Conservation (phyloP, 37 sponge, comb jelly and placozoan species). For the Trichoplax adhaerens region DNA sequence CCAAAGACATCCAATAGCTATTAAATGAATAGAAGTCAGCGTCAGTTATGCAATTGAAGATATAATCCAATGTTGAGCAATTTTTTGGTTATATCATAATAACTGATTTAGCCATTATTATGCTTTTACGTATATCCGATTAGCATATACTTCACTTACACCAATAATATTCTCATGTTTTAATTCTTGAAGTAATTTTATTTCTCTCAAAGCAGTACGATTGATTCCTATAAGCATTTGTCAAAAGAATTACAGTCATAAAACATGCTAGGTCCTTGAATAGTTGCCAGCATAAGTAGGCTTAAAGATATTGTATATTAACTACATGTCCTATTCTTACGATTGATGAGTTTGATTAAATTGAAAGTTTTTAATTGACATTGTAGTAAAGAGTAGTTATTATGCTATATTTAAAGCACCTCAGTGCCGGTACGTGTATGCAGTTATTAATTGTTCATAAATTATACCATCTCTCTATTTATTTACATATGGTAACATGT, state of each 20-base stretch:
- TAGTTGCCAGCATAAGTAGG: too few species aligned
- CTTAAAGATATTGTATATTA: too few species aligned
- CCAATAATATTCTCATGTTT: conserved; percentile 43
- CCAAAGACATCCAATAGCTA: conserved; percentile 75
- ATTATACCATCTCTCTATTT: too few species aligned
- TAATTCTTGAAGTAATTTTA: conserved; percentile 72
- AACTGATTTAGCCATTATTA: background rate
- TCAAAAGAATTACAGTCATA: background rate
- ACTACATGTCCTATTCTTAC: too few species aligned
- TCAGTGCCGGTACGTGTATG: too few species aligned
- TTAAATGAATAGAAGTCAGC: conserved; percentile 2
- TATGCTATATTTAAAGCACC: too few species aligned
- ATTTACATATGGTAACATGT: too few species aligned
- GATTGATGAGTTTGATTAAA: too few species aligned
- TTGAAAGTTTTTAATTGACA: too few species aligned
- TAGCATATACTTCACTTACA: conserved; percentile 14
- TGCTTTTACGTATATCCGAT: background rate
- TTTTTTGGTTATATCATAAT: conserved; percentile 3
- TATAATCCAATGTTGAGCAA: background rate
- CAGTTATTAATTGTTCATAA: too few species aligned
- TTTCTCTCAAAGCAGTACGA: conserved; percentile 94
- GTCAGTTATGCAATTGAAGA: background rate
- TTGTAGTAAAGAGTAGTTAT: too few species aligned
- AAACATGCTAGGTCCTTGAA: background rate
- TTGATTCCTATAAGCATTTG: conserved; percentile 35